A percentile compares a stretch with the other conserved stretches of the same genome.
Evolutionary conservation across 2,113 vertebrate species (phyloP).

Genomic region (Erpornis zantholeuca): DNA sequence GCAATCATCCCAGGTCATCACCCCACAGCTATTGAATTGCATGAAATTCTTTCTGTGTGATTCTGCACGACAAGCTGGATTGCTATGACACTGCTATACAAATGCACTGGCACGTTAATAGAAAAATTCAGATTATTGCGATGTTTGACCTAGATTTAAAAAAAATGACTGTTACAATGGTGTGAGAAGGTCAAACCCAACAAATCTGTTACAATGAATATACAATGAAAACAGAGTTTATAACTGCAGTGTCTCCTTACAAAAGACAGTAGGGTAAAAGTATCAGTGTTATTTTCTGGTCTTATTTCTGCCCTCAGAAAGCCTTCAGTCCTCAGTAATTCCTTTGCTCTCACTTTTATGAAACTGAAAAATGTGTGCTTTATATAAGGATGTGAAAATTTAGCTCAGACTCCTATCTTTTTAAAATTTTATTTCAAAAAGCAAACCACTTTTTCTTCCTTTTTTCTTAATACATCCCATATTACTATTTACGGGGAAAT

Average conservation of each 20-base stretch:
- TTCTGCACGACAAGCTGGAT: background rate
- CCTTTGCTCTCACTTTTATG: background rate
- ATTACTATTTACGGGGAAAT: background rate
- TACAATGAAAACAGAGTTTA: background rate
- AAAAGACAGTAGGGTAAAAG: background rate
- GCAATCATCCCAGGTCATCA: background rate
- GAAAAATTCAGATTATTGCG: background rate
- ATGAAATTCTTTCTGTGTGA: background rate
- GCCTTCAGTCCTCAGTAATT: background rate
- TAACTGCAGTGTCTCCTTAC: background rate
- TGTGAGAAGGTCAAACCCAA: background rate
- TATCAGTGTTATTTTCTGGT: background rate
- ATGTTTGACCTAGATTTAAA: background rate
- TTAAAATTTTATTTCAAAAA: background rate
- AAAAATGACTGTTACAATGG: background rate
- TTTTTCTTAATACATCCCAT: background rate
- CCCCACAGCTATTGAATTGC: background rate
- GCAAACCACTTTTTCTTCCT: rapidly evolving
- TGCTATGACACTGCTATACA: background rate
- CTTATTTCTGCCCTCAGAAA: background rate
- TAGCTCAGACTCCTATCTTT: background rate
- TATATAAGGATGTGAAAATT: background rate
- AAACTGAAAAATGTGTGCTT: background rate
- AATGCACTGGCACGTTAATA: background rate
- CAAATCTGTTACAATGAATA: background rate